phyloP scores from a whole-genome alignment of 1,140 invertebrate species.

The Ceratina calcarata region DNA sequence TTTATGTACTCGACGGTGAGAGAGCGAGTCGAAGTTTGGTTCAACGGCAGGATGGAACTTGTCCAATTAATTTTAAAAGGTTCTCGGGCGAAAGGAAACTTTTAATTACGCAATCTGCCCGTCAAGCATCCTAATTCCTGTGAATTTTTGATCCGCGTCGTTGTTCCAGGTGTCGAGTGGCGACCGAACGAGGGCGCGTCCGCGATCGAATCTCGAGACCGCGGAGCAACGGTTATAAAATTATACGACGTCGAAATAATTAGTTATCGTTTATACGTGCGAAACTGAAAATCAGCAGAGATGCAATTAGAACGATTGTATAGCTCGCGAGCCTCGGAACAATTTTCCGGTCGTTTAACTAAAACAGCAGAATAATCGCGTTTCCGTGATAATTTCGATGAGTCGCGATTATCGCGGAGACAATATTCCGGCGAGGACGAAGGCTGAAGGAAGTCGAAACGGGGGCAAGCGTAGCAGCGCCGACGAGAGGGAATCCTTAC shows the following conservation, averaged over 20 bases:
- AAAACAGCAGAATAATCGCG: constrained; percentile 15
- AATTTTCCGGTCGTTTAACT: neutral
- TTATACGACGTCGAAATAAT: neutral
- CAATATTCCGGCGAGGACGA: constrained; percentile 12
- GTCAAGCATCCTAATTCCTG: constrained; percentile 34
- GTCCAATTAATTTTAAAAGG: constrained; percentile 50
- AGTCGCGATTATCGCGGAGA: constrained; percentile 1
- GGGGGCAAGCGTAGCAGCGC: neutral
- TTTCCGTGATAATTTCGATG: constrained; percentile 15
- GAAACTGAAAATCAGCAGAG: too few relatives aligned
- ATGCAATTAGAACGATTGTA: neutral
- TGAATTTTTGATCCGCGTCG: constrained; percentile 18
- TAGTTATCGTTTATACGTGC: too few relatives aligned
- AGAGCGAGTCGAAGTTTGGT: neutral
- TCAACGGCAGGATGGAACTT: constrained; percentile 2
- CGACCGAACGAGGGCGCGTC: neutral
- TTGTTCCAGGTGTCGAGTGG: constrained; percentile 5
- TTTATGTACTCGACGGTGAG: constrained; percentile 17
- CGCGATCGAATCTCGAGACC: too few relatives aligned
- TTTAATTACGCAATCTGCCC: constrained; percentile 50
- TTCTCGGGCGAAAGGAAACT: constrained; percentile 28
- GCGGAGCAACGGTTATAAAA: neutral
- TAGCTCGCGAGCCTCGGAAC: neutral
- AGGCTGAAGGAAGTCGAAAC: neutral
- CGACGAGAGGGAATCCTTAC: constrained; percentile 23